Evolutionary conservation across 1,140 invertebrate genomes (phyloP).

Genomic region (Drosophila carrolli): DNA sequence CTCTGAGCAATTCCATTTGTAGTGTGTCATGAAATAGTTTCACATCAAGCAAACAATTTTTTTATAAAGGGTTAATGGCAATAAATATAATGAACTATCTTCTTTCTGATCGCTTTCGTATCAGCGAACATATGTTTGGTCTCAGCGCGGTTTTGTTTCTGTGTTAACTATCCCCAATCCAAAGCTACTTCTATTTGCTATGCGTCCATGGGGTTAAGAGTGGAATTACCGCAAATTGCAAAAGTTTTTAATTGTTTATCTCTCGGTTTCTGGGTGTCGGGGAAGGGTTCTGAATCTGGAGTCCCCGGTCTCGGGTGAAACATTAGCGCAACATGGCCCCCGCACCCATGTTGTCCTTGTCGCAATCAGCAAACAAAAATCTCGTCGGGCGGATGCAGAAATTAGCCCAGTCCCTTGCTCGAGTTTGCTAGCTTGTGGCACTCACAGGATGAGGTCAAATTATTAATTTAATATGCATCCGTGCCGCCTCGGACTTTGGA

Average conservation of each 20-base stretch:
- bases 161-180: slow-evolving; percentile 8
- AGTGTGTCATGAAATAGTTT: too few species aligned
- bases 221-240: slow-evolving; percentile 78
- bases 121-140: background rate
- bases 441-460: slow-evolving; percentile 74
- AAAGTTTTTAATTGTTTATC: slow-evolving; percentile 84
- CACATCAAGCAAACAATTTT: too few species aligned
- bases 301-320: slow-evolving; percentile 42
- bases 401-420: slow-evolving; percentile 41
- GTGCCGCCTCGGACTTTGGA: slow-evolving; percentile 55
- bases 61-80: too few species aligned
- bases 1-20: too few species aligned
- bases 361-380: slow-evolving; percentile 76
- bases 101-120: background rate
- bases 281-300: background rate
- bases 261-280: slow-evolving; percentile 21
- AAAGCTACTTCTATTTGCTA: slow-evolving; percentile 30
- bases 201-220: slow-evolving; percentile 54
- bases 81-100: background rate
- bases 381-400: slow-evolving; percentile 67
- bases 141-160: background rate
- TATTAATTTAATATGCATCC: slow-evolving; percentile 84
- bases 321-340: slow-evolving; percentile 74
- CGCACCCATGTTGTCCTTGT: slow-evolving; percentile 62
- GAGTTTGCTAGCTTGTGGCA: slow-evolving; percentile 16